Conservation (phyloP, 2,797 vertebrate species). For the Amblyraja radiata region DNA sequence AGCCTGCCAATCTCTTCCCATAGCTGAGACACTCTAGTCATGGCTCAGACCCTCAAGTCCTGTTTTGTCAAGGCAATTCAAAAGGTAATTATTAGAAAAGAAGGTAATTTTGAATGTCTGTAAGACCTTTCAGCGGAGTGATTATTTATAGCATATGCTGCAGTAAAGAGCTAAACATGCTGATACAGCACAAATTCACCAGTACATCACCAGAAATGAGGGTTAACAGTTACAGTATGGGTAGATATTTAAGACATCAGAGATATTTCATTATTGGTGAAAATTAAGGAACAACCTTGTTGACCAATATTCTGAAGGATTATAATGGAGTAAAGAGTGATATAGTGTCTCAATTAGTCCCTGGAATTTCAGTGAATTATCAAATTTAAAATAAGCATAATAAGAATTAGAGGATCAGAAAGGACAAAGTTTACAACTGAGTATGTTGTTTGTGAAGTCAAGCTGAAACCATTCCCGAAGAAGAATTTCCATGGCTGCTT, state of each 20-base stretch:
- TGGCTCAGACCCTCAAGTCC: too few relatives aligned
- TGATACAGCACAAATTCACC: neutral
- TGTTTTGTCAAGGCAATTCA: too few relatives aligned
- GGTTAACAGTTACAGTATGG: neutral
- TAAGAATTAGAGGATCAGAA: neutral
- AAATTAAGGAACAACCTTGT: neutral
- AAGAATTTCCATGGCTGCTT: neutral
- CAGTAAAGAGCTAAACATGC: neutral
- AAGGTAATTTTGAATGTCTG: neutral
- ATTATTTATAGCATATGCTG: neutral
- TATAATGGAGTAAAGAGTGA: neutral
- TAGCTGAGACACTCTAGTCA: too few relatives aligned
- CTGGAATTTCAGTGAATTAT: neutral
- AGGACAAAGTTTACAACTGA: neutral
- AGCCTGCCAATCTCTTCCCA: too few relatives aligned
- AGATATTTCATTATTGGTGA: neutral
- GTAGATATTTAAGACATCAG: neutral
- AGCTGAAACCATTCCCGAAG: neutral
- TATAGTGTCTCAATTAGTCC: neutral
- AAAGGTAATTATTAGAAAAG: neutral
- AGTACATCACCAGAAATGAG: neutral
- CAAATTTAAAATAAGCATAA: neutral
- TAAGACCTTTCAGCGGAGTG: neutral
- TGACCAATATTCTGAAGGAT: neutral
- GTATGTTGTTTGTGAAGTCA: too few relatives aligned